Conservation (phyloP, 2,888 invertebrate species). For the Leucoma salicis region DNA sequence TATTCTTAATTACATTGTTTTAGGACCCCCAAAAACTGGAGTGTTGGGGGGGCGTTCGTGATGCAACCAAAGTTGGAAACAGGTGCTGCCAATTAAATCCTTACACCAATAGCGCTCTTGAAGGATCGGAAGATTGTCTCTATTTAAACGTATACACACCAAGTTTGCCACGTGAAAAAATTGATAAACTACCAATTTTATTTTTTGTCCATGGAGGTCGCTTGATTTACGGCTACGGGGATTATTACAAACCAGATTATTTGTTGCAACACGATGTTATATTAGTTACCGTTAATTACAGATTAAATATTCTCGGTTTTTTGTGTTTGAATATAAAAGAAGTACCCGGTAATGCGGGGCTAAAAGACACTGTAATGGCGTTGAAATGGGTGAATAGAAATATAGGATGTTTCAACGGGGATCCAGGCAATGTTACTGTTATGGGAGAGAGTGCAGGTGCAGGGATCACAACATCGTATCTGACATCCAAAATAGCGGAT, state of each 20-base stretch:
- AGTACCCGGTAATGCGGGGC: background rate
- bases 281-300: conserved; percentile 12
- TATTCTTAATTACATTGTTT: no score
- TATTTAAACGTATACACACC: conserved; percentile 86
- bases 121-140: conserved; percentile 85
- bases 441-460: conserved; percentile 53
- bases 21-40: conserved; percentile 62
- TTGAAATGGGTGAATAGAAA: conserved; percentile 20
- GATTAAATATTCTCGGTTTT: background rate
- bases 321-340: background rate
- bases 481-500: conserved; percentile 54
- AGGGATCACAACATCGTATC: conserved; percentile 44
- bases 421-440: conserved; percentile 41
- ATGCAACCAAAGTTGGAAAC: conserved; percentile 66
- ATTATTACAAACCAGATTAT: conserved; percentile 69
- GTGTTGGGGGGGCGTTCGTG: conserved; percentile 53
- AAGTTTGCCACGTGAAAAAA: conserved; percentile 59
- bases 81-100: conserved; percentile 73
- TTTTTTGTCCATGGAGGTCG: conserved; percentile 83
- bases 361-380: background rate
- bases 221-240: conserved; percentile 76
- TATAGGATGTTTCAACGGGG: conserved; percentile 41
- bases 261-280: conserved; percentile 40
- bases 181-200: conserved; percentile 69
- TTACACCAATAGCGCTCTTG: conserved; percentile 51